Evolutionary conservation across 2,113 vertebrate genomes (phyloP), one percentile per base, ranked within the genome.

Genomic region (Sprattus sprattus): DNA sequence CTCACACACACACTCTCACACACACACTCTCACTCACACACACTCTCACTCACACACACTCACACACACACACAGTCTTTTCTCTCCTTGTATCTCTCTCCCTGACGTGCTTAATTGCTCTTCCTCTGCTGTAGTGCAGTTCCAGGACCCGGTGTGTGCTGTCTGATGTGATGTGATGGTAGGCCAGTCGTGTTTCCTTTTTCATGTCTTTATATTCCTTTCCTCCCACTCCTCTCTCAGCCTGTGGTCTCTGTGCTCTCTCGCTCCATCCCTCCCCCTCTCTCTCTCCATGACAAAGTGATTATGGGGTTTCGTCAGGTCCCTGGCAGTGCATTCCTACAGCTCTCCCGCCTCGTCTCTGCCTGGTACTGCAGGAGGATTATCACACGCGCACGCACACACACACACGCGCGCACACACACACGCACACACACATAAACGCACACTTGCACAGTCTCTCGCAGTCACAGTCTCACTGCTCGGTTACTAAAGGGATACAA

Each of bases 351-450:
- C 52, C 52, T 54, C 3, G 16, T 88, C 88, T 32, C 88, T 0
- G 87, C 86, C 88, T 90, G 90, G 90, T 91, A 90, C 88, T 11
- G 60, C 82, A 39, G 80, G 82, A 75, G 81, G 81, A 86, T 89
- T 81, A 84, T 28, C 22, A 46, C 49, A 39, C 16, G 28, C 80
- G 39, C 50, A 57, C 81, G 44, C 49, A 46, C 47, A 49, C 45
- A 9, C 32, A 20, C 15, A 4, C 52, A 54, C 52, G 2, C 52
- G 18, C 52, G 18, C 52, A 16, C 52, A 54, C 52, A 16, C 52
- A 54, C 52, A 16, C 52, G 16, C 52, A 18, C 50, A 15, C 50
- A 52, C 50, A 52, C 50, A 50, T n/a, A n/a, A n/a, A n/a, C 49
- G 4, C 9, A 4, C 50, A 16, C 50, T 1, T 4, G 15, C 50